phyloP scores from a whole-genome alignment of 2,113 vertebrate genomes.

The Turdus rufiventris region DNA sequence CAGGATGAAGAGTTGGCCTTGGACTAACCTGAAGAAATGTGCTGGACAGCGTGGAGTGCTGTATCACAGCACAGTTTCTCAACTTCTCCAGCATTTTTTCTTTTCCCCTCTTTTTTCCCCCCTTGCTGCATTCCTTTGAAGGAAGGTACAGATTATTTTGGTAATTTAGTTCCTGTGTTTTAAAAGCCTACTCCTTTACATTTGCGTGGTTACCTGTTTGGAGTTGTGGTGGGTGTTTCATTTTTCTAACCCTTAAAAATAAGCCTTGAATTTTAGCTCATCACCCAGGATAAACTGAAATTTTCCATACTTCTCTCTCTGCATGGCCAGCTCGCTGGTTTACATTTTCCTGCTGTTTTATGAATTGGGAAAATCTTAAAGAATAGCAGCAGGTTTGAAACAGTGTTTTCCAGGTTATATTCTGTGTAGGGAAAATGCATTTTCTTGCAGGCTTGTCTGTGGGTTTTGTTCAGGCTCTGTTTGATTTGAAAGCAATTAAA shows the following conservation, averaged over 20 bases:
- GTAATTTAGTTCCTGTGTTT: background rate
- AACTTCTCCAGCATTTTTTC: background rate
- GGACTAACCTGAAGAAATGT: background rate
- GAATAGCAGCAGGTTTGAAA: background rate
- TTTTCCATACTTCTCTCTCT: background rate
- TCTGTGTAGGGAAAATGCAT: background rate
- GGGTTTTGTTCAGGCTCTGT: background rate
- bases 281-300: background rate
- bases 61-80: background rate
- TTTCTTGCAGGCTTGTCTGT: background rate
- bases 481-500: background rate
- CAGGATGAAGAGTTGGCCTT: background rate
- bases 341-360: background rate
- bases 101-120: rapidly evolving
- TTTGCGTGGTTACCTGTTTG: background rate
- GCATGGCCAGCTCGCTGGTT: background rate
- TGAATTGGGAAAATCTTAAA: background rate
- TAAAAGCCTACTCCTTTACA: background rate
- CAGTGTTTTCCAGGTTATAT: background rate
- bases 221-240: background rate
- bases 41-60: background rate
- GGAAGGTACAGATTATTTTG: background rate
- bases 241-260: background rate
- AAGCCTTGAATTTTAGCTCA: background rate
- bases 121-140: background rate